Evolutionary conservation across 1,140 invertebrate species (phyloP).

Genomic region (Uloborus diversus): DNA sequence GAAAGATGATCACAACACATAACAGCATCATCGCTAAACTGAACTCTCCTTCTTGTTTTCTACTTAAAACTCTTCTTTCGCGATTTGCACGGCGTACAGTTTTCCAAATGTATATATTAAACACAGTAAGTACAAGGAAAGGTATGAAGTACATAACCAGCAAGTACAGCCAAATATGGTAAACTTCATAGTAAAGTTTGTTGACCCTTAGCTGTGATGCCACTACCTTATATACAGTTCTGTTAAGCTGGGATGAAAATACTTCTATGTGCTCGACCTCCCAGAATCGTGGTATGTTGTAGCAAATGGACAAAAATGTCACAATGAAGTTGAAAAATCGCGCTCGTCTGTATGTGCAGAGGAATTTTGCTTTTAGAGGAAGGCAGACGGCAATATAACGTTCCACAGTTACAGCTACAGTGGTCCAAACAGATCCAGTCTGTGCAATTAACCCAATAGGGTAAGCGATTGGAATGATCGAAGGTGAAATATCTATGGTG

Average conservation of each 20-base stretch:
- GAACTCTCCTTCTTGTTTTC: slow-evolving; percentile 83
- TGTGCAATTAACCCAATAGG: slow-evolving; percentile 86
- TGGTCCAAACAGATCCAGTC: slow-evolving; percentile 93
- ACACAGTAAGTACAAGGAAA: slow-evolving; percentile 81
- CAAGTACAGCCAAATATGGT: slow-evolving; percentile 91
- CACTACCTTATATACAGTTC: slow-evolving; percentile 69
- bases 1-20: slow-evolving; percentile 92
- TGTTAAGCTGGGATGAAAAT: slow-evolving; percentile 48
- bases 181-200: slow-evolving; percentile 79
- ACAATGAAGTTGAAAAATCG: slow-evolving; percentile 85
- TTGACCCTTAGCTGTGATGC: slow-evolving; percentile 77
- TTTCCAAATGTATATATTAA: slow-evolving; percentile 88
- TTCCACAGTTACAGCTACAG: slow-evolving; percentile 93
- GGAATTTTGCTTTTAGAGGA: slow-evolving; percentile 83
- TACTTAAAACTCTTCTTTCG: slow-evolving; percentile 80
- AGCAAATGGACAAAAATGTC: slow-evolving; percentile 81
- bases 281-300: slow-evolving; percentile 81
- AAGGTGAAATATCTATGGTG: slow-evolving; percentile 78
- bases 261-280: slow-evolving; percentile 63
- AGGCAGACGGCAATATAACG: slow-evolving; percentile 96
- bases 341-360: slow-evolving; percentile 91
- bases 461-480: slow-evolving; percentile 83
- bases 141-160: slow-evolving; percentile 92
- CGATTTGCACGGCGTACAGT: slow-evolving; percentile 75
- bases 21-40: slow-evolving; percentile 92